Evolutionary conservation across 2,797 vertebrate genomes (phyloP), one percentile per base, ranked within the genome.

Genomic region (Danio tinwini): DNA sequence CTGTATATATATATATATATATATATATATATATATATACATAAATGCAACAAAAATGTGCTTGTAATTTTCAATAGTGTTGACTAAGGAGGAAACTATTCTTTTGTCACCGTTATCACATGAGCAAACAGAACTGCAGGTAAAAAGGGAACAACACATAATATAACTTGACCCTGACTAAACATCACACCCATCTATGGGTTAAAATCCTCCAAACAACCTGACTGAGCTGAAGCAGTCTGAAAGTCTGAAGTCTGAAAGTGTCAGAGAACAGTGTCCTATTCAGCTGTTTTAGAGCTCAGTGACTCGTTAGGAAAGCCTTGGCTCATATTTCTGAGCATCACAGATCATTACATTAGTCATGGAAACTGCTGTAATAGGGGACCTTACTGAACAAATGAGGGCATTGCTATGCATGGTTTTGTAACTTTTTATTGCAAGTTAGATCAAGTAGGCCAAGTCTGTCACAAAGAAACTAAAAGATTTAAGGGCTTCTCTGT

Each of bases 311-410:
- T 85, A 74, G 37, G 19, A 53, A 61, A 58, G 69, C 9, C 12
- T 14, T 68, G 61, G 45, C 80, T 72, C 17, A 14, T 61, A 49
- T 75, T 52, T 74, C 52, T 49, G 59, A 64, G 19, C 65, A 74
- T 81, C 55, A 40, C 76, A 74, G 39, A 61, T 80, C 73, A 52
- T 70, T 86, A 52, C 29, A 39, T 55, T 65, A 67, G 58, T 71
- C 79, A 83, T 80, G 83, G 81, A 72, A 83, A 82, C 74, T 63
- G 72, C 64, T 74, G 44, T 19, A 68, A 63, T 44, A 42, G 5
- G 10, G 53, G 5, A 6, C 21, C 8, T 7, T 49, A 65, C 59
- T 21, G 59, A 71, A 52, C 14, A 39, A 65, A 42, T 5, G 7
- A 49, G 29, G 29, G 13, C 21, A 14, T 56, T 56, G 42, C 52